Conservation (phyloP, 1,140 invertebrate species). For the Holcopasites calliopsidis region DNA sequence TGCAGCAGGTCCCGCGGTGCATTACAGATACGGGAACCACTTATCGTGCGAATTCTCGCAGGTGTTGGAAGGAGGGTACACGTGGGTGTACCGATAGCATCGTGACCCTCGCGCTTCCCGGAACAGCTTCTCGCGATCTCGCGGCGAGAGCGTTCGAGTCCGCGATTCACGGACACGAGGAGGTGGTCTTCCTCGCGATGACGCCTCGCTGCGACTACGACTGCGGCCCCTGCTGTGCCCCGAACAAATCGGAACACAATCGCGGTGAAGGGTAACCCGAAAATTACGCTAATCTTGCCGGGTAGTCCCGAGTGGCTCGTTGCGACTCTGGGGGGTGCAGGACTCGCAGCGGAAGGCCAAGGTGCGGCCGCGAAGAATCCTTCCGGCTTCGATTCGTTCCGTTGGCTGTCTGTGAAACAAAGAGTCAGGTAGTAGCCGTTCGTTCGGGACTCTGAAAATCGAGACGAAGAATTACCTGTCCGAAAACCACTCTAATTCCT, state of each 20-base stretch:
- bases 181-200: neutral
- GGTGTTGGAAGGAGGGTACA: slow-evolving; percentile 51
- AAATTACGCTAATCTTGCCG: slow-evolving; percentile 50
- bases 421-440: slow-evolving; percentile 8
- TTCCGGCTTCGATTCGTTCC: neutral
- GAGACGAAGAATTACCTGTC: neutral
- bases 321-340: slow-evolving; percentile 26
- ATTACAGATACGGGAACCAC: slow-evolving; percentile 52
- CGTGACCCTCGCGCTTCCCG: slow-evolving; percentile 46
- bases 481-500: slow-evolving; percentile 42
- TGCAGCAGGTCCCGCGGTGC: slow-evolving; percentile 30
- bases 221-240: slow-evolving; percentile 9
- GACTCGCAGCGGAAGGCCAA: neutral
- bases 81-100: slow-evolving; percentile 53
- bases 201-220: slow-evolving; percentile 47
- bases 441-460: neutral
- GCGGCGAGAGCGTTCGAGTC: slow-evolving; percentile 48
- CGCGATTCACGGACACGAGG: neutral
- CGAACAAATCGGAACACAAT: slow-evolving; percentile 45
- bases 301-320: slow-evolving; percentile 12
- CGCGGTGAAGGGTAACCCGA: neutral
- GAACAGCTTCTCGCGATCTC: slow-evolving; percentile 25
- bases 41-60: slow-evolving; percentile 65
- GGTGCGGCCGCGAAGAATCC: neutral
- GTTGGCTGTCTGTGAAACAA: too few species aligned